Base-by-base conservation (phyloP, 1,140 invertebrate species). In the Papilio polyxenes region DNA sequence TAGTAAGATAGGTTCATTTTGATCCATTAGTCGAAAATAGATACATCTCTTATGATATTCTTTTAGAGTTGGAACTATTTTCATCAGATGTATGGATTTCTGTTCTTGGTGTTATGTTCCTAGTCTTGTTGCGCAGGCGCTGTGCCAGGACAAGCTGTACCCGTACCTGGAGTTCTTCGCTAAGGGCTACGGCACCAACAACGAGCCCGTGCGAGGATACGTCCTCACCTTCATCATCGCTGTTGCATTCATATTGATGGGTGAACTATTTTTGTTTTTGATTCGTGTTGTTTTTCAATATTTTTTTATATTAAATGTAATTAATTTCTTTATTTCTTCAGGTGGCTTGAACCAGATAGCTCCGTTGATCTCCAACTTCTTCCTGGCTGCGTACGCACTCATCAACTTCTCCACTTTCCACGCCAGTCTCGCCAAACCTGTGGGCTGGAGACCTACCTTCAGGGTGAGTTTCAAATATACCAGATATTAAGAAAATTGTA, bases 391-490 rank as follows among this genome's bases (percentile, higher is more conserved):
- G 8, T 99, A 99, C 90, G 98, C 98, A 82, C 96, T 99, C 40
- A 98, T 99, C 83, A 99, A 99, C 95, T 99, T 99, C 92, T 98
- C 98, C 78, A 99, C 98, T 75, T 99, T 99, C 94, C 98, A 99
- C 95, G 98, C 98, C 37, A 98, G 98, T 75, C 90, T 96, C 82
- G 97, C 97, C 8, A 97, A 97, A 88, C 97, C 97, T 0, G 96
- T 98, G 59, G 98, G 98, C 20, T 98, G 98, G 98, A 96, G 98
- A 83, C 98, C 98, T 40, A 97, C 97, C 4, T 98, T 98, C 93
- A 96, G 97, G 95, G 97, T 98, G 95, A 89, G 84, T 83, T 20
- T 49, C 2, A 31, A 31, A 31, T 31, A 31, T 31, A 31, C 23
- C 23, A 31, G 23, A 31, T 31, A 31, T 31, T 31, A 31, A 31